These are phyloP conservation scores for Thunnus thynnus DNA, from an alignment of 2,113 vertebrate genomes.

Conservation along the genomic window DNA sequence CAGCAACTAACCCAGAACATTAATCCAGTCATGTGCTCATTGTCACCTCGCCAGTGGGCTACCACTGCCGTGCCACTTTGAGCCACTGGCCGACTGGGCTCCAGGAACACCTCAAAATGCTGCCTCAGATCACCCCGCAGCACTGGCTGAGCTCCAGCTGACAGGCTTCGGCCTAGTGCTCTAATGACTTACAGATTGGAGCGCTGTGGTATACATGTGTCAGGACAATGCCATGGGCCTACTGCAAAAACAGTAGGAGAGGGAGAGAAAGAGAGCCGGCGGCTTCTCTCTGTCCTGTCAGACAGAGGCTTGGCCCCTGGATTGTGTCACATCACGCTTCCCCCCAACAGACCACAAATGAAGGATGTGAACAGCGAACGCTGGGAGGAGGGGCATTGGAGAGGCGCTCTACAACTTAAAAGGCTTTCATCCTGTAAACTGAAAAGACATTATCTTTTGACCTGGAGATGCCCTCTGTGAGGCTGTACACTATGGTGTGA, in stretches of 20 bases:
- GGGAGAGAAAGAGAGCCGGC: conserved; percentile 63
- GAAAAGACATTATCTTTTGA: conserved; percentile 95
- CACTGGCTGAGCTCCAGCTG: conserved; percentile 89
- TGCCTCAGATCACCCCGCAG: conserved; percentile 86
- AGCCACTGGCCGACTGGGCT: conserved; percentile 55
- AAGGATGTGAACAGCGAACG: conserved; percentile 88
- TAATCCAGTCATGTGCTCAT: conserved; percentile 72
- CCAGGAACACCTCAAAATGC: conserved; percentile 62
- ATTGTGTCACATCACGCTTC: conserved; percentile 90
- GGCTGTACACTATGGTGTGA: conserved; percentile 84
- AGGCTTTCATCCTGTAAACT: conserved; percentile 88
- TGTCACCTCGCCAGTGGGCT: conserved; percentile 84
- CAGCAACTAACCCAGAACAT: conserved; percentile 27
- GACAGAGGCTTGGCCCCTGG: conserved; percentile 84
- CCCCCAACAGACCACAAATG: conserved; percentile 75
- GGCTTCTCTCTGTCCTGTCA: conserved; percentile 86
- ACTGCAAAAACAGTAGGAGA: conserved; percentile 73
- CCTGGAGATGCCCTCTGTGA: conserved; percentile 88
- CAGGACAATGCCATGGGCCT: conserved; percentile 85
- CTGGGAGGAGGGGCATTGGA: conserved; percentile 62
- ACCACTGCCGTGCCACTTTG: conserved; percentile 80
- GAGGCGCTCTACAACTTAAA: conserved; percentile 72
- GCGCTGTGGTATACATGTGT: conserved; percentile 86
- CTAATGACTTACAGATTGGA: conserved; percentile 95
- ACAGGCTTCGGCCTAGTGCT: conserved; percentile 84